Evolutionary conservation across 1,140 invertebrate species (phyloP).

Genomic region (Sycophila sp.): DNA sequence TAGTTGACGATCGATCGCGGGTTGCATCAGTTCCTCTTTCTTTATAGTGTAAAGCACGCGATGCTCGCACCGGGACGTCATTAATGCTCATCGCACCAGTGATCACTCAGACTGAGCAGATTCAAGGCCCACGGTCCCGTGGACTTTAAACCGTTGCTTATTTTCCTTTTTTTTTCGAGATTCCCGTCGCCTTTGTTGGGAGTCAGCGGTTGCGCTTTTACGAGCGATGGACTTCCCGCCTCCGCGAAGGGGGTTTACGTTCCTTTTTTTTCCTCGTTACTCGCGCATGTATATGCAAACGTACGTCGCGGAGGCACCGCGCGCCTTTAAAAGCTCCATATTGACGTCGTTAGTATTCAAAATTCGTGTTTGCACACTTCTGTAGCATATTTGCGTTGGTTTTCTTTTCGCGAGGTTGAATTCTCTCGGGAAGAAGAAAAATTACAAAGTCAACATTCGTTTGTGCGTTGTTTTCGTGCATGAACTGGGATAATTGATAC

Average conservation of each 20-base stretch:
- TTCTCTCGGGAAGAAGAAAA: too few relatives aligned
- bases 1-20: too few relatives aligned
- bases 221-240: constrained; percentile 4
- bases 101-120: constrained; percentile 51
- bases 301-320: too few relatives aligned
- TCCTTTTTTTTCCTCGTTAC: neutral
- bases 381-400: too few relatives aligned
- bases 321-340: too few relatives aligned
- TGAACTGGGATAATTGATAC: too few relatives aligned
- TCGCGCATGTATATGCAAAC: neutral
- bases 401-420: too few relatives aligned
- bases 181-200: neutral
- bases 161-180: constrained; percentile 42
- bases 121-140: constrained; percentile 40
- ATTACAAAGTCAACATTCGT: too few relatives aligned
- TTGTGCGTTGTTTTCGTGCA: too few relatives aligned
- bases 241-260: constrained; percentile 27
- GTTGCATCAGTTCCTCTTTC: constrained; percentile 19
- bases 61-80: neutral
- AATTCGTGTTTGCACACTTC: too few relatives aligned
- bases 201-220: constrained; percentile 28
- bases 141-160: constrained; percentile 41
- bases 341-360: neutral
- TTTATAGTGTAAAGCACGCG: too few relatives aligned
- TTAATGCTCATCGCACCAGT: constrained; percentile 43